A percentile compares a stretch with the other conserved stretches of the same genome.
phyloP scores from a whole-genome alignment of 2,113 vertebrate species.

The Halcyon senegalensis region DNA sequence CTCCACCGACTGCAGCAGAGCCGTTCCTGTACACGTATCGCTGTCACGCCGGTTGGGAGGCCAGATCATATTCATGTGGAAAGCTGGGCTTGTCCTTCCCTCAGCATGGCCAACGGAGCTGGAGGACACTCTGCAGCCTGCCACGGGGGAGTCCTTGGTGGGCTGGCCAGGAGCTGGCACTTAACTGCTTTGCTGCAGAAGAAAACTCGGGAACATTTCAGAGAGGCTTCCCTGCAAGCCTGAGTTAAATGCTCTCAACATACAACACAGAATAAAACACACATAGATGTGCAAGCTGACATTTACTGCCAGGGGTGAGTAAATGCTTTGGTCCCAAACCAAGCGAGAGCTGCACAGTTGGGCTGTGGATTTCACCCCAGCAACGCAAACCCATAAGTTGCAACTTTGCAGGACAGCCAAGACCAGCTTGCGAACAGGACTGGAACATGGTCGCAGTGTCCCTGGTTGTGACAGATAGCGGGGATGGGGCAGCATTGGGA shows the following conservation, averaged over 20 bases:
- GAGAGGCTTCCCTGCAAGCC: background rate
- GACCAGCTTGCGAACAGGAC: background rate
- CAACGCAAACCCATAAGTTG: background rate
- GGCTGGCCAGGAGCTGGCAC: background rate
- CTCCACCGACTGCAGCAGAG: background rate
- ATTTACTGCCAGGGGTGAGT: background rate
- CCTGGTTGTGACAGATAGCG: accelerated
- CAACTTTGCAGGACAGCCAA: background rate
- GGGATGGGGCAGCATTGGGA: background rate
- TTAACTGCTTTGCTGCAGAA: background rate
- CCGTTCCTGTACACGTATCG: accelerated
- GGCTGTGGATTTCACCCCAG: background rate
- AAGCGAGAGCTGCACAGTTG: accelerated
- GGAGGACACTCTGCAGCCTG: background rate
- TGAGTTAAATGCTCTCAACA: accelerated
- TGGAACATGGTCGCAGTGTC: accelerated
- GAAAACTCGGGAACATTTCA: background rate
- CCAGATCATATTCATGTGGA: background rate
- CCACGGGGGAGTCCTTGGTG: background rate
- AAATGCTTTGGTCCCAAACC: background rate
- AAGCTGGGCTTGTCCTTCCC: background rate
- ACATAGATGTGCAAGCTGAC: background rate
- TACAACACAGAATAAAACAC: background rate
- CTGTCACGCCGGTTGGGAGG: accelerated
- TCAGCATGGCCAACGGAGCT: background rate